A percentile compares a stretch with the other conserved stretches of the same genome.
These are phyloP conservation scores for Somateria mollissima DNA, from an alignment of 2,797 vertebrate species.

Conservation along the genomic window DNA sequence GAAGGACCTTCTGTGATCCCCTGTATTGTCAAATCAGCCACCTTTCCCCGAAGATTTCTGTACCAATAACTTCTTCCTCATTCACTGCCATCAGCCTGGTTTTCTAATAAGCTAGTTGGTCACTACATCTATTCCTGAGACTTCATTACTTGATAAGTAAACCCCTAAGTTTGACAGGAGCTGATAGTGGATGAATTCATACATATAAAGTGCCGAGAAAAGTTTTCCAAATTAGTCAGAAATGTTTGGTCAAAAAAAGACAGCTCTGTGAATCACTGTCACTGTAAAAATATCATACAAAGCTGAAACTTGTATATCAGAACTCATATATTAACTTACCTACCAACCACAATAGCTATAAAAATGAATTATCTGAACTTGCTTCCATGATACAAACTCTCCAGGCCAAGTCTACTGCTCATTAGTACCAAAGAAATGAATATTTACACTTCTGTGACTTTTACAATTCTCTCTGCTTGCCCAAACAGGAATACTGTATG, in stretches of 20 bases:
- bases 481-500: not conserved
- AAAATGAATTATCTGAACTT: not conserved
- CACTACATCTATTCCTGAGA: not conserved
- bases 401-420: not conserved
- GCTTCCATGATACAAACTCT: not conserved
- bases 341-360: not conserved
- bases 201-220: not conserved
- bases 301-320: not conserved
- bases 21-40: not conserved
- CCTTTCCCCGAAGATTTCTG: not conserved
- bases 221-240: not conserved
- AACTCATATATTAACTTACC: not conserved
- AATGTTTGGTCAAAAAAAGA: not conserved
- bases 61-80: not conserved
- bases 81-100: not conserved
- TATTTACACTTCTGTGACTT: not conserved
- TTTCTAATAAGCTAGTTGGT: not conserved
- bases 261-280: not conserved
- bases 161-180: rapidly evolving
- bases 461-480: not conserved
- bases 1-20: not conserved
- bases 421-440: not conserved
- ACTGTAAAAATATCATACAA: not conserved
- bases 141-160: not conserved
- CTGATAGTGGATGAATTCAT: not conserved